A percentile compares a stretch with the other conserved stretches of the same genome.
These are phyloP conservation scores for Athrips mouffetella DNA, from an alignment of 2,888 invertebrate genomes.

Conservation along the genomic window DNA sequence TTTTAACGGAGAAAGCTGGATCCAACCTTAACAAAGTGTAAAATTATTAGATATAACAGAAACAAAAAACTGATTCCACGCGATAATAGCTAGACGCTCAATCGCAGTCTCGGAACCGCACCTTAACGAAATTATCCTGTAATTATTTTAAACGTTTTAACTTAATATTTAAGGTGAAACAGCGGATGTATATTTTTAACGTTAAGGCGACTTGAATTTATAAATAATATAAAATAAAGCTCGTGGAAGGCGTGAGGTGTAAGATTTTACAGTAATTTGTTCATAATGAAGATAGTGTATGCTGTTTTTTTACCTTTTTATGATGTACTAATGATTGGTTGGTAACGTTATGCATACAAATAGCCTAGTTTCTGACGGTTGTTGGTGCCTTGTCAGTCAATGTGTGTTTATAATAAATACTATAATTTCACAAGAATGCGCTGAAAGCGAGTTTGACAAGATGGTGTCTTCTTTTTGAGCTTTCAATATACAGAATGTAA, in stretches of 20 bases:
- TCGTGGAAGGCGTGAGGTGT: constrained; percentile 46
- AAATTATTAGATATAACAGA: too few species aligned
- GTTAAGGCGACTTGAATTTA: constrained; percentile 48
- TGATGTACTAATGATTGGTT: constrained; percentile 10
- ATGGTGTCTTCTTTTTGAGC: background rate
- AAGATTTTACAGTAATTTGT: constrained; percentile 41
- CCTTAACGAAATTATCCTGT: constrained; percentile 61
- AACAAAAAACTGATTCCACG: too few species aligned
- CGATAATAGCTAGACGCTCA: too few species aligned
- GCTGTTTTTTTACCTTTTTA: constrained; percentile 1
- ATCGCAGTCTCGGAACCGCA: constrained; percentile 30
- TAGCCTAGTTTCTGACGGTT: constrained; percentile 17
- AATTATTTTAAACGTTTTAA: constrained; percentile 75
- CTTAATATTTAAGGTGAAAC: constrained; percentile 68
- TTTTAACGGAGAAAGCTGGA: too few species aligned
- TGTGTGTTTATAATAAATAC: background rate
- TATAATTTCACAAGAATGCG: constrained; percentile 3
- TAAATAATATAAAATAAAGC: constrained; percentile 43
- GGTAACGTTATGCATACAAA: constrained; percentile 22
- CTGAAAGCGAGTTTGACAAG: background rate
- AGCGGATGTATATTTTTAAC: constrained; percentile 62
- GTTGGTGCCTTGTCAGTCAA: background rate
- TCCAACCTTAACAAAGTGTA: too few species aligned
- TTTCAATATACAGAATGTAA: too few species aligned
- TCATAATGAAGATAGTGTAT: constrained; percentile 34